phyloP scores from a whole-genome alignment of 2,888 invertebrate species.

The Nephrocerus scutellatus region DNA sequence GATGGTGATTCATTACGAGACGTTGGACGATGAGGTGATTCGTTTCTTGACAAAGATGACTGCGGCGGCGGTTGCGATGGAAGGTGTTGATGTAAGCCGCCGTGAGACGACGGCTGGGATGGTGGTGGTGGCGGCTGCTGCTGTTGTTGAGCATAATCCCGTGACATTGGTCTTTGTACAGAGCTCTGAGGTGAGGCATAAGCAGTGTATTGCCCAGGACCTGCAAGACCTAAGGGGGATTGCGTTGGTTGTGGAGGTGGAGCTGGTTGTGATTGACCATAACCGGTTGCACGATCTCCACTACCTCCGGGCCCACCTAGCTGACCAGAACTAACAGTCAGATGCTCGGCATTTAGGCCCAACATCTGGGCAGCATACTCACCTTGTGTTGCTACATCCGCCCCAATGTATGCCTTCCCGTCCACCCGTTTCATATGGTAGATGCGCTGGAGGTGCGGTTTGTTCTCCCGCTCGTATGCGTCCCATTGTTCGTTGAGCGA shows the following conservation, averaged over 20 bases:
- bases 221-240: constrained; percentile 8
- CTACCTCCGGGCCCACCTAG: constrained; percentile 15
- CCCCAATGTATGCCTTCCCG: constrained; percentile 82
- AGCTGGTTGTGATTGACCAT: constrained; percentile 14
- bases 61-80: constrained; percentile 20
- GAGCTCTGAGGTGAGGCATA: constrained; percentile 26
- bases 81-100: constrained; percentile 18
- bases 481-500: constrained; percentile 89
- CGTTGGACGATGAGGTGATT: constrained; percentile 35
- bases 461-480: constrained; percentile 74
- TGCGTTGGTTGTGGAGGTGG: constrained; percentile 13
- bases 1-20: constrained; percentile 38
- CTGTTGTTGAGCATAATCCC: constrained; percentile 28
- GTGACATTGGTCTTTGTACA: constrained; percentile 26
- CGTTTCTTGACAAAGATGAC: constrained; percentile 25
- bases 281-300: constrained; percentile 14
- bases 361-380: constrained; percentile 88
- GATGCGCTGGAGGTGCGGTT: constrained; percentile 78
- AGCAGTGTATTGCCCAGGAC: constrained; percentile 22
- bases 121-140: constrained; percentile 19
- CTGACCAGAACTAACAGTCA: constrained; percentile 22
- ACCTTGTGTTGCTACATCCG: constrained; percentile 82
- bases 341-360: constrained; percentile 60
- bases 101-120: constrained; percentile 20
- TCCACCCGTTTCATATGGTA: constrained; percentile 91